Conservation (phyloP, 2,888 invertebrate genomes). For the Chorisops tibialis region DNA sequence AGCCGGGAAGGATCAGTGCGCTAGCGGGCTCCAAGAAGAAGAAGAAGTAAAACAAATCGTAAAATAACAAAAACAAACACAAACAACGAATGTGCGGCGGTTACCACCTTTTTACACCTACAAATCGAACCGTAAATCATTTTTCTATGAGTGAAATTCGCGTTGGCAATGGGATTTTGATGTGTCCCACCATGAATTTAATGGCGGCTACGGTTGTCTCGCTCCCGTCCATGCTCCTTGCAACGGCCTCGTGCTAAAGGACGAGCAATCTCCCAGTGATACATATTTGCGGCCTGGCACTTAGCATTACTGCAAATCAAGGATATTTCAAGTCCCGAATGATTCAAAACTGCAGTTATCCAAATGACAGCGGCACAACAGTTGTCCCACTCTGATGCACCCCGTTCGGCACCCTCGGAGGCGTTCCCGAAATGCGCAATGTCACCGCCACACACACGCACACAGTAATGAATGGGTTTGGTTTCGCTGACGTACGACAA, state of each 20-base stretch:
- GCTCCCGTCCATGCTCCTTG: neutral
- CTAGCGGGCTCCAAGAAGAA: constrained; percentile 4
- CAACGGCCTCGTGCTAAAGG: no score
- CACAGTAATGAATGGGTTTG: constrained; percentile 3
- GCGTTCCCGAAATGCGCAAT: constrained; percentile 16
- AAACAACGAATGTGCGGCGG: constrained; percentile 23
- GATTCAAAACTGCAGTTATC: no score
- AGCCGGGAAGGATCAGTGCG: no score
- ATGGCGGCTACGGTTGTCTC: constrained; percentile 9
- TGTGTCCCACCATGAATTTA: constrained; percentile 22
- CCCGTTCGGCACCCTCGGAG: neutral
- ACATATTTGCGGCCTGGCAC: no score
- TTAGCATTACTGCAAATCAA: no score
- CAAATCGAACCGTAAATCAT: constrained; percentile 24
- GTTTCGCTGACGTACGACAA: constrained; percentile 7
- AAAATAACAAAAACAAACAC: constrained; percentile 12
- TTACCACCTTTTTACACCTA: constrained; percentile 27
- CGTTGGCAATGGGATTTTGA: constrained; percentile 15
- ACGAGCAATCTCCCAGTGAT: no score
- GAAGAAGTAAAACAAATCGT: constrained; percentile 25
- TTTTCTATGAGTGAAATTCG: constrained; percentile 12
- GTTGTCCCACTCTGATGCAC: neutral
- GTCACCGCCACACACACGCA: neutral
- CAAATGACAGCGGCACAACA: neutral
- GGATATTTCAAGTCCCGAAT: no score